Evolutionary conservation across 2,888 invertebrate species (phyloP).

Genomic region (Cosmia trapezina): DNA sequence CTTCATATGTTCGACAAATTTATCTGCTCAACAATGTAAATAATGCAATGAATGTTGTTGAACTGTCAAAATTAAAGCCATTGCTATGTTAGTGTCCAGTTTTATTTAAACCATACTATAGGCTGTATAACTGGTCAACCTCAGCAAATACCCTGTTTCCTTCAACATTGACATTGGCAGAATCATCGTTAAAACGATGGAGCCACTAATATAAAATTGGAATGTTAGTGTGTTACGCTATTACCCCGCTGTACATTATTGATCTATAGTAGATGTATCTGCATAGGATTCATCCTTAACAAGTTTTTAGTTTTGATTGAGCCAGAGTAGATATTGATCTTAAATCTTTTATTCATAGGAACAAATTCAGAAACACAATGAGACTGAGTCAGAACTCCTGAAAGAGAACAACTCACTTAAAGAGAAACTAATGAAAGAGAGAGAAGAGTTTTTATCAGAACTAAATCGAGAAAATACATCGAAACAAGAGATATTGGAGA

Average conservation of each 20-base stretch:
- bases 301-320: background rate
- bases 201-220: too few relatives aligned
- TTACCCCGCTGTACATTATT: background rate
- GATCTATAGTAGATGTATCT: background rate
- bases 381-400: conserved; percentile 83
- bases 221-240: too few relatives aligned
- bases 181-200: too few relatives aligned
- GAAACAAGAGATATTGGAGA: conserved; percentile 88
- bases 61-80: too few relatives aligned
- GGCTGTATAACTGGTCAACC: too few relatives aligned
- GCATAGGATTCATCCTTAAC: background rate
- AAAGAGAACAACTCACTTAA: conserved; percentile 86
- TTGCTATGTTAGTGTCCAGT: too few relatives aligned
- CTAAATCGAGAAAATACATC: conserved; percentile 87
- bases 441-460: conserved; percentile 86
- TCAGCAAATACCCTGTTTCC: too few relatives aligned
- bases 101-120: too few relatives aligned
- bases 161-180: too few relatives aligned
- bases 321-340: background rate
- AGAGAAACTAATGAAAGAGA: conserved; percentile 86
- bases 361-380: conserved; percentile 83
- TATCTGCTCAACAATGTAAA: too few relatives aligned
- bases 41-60: too few relatives aligned
- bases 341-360: conserved; percentile 70
- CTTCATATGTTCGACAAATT: too few relatives aligned